Evolutionary conservation across 2,113 vertebrate species (phyloP).

Genomic region (Axis porcinus): DNA sequence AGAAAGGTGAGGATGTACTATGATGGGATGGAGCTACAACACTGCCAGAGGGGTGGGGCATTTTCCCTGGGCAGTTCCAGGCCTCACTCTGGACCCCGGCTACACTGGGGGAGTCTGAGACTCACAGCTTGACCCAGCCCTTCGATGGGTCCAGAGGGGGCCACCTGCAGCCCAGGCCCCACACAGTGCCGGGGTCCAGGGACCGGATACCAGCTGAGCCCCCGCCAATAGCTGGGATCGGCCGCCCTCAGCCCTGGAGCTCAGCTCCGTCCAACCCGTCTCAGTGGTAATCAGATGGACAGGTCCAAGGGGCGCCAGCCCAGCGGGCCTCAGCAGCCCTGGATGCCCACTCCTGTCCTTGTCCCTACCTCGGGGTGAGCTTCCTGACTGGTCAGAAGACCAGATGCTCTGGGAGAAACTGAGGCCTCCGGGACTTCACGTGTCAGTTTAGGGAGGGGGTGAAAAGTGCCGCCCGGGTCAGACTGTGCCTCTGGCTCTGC

Average conservation of each 20-base stretch:
- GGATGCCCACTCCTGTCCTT: accelerated
- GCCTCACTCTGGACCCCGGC: accelerated
- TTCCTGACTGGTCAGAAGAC: accelerated
- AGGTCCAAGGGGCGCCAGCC: accelerated
- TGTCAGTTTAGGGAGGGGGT: accelerated
- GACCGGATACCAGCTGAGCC: too few species aligned
- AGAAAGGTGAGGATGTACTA: accelerated
- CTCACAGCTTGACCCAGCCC: too few species aligned
- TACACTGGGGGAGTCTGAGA: accelerated
- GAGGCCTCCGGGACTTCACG: accelerated
- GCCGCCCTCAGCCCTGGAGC: accelerated
- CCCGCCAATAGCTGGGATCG: neutral
- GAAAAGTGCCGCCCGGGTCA: accelerated
- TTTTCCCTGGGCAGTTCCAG: too few species aligned
- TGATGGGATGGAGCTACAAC: accelerated
- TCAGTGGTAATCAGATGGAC: neutral
- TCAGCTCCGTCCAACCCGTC: accelerated
- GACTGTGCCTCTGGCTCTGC: accelerated
- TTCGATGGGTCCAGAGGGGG: neutral
- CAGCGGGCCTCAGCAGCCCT: neutral
- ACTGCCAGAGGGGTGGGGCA: accelerated
- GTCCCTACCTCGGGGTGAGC: neutral
- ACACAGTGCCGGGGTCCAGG: neutral
- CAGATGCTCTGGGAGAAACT: too few species aligned
- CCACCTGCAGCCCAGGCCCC: neutral